Percentiles rank a stretch among this genome's conserved stretches.
Conservation (phyloP, 2,113 vertebrate species). For the Sturnus vulgaris region DNA sequence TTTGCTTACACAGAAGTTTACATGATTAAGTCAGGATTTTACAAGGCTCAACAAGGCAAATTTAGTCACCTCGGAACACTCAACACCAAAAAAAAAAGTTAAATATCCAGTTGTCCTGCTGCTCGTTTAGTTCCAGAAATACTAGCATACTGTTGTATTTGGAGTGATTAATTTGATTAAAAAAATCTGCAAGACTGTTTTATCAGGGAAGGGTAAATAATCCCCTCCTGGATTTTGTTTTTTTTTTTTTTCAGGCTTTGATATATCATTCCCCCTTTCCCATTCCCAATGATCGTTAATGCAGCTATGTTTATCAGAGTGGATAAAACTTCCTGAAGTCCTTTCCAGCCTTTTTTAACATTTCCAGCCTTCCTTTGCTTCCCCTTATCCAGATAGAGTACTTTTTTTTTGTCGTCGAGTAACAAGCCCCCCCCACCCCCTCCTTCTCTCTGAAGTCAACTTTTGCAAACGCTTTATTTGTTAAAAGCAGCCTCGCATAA, state of each 20-base stretch:
- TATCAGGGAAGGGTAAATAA: not conserved
- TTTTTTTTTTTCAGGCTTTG: not conserved
- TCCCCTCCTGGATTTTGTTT: rapidly evolving
- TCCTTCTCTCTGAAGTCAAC: not conserved
- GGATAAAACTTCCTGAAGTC: not conserved
- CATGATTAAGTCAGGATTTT: constrained; percentile 72
- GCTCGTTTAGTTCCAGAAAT: constrained; percentile 1
- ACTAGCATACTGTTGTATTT: not conserved
- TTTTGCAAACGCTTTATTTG: not conserved
- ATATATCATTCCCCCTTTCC: rapidly evolving
- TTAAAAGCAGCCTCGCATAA: not conserved
- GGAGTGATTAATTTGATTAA: not conserved
- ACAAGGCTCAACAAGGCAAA: constrained; percentile 68
- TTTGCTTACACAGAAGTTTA: constrained; percentile 75
- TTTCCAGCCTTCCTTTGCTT: not conserved
- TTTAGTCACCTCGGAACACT: constrained; percentile 62
- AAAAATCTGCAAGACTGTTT: not conserved
- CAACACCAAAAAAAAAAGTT: not conserved
- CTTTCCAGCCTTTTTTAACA: not conserved
- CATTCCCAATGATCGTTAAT: not conserved
- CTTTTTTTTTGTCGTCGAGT: rapidly evolving
- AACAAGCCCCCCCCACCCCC: too few species aligned
- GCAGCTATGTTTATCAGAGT: not conserved
- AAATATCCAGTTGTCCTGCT: constrained; percentile 57
- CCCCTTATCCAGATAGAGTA: not conserved